Evolutionary conservation across 2,113 vertebrate species (phyloP).

Genomic region (Tupaia chinensis): DNA sequence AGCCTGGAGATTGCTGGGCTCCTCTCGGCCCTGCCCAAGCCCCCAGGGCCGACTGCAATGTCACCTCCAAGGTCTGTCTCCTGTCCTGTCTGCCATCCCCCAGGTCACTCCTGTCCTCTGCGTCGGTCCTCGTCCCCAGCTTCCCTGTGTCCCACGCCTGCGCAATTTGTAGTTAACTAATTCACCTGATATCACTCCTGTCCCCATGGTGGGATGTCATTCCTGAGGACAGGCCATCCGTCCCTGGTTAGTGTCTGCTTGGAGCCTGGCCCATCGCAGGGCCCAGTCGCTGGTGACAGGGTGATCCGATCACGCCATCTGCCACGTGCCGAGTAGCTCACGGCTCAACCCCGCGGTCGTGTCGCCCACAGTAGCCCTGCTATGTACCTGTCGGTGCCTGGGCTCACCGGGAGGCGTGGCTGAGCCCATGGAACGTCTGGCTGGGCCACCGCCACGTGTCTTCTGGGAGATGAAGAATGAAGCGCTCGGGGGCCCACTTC

Average conservation of each 20-base stretch:
- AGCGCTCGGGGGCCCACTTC: rapidly evolving
- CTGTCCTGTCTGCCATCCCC: background rate
- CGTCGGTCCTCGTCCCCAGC: too few species aligned
- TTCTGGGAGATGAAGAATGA: background rate
- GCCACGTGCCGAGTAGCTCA: rapidly evolving
- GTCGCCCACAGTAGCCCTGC: too few species aligned
- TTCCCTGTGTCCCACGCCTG: too few species aligned
- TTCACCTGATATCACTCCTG: background rate
- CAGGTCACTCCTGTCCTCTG: rapidly evolving
- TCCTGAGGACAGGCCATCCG: background rate
- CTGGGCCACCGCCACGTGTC: too few species aligned
- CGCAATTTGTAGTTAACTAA: background rate
- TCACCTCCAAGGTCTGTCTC: background rate
- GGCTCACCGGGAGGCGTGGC: too few species aligned
- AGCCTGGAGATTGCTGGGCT: background rate
- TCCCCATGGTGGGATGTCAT: background rate
- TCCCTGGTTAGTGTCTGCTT: background rate
- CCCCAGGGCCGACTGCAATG: background rate
- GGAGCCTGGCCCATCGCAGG: background rate
- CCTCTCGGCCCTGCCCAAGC: background rate
- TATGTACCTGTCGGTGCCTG: too few species aligned
- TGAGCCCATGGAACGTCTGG: too few species aligned
- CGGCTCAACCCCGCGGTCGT: background rate
- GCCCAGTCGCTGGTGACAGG: rapidly evolving
- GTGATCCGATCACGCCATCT: rapidly evolving